Evolutionary conservation across 2,888 invertebrate genomes (phyloP).

Genomic region (Volucella zonaria): DNA sequence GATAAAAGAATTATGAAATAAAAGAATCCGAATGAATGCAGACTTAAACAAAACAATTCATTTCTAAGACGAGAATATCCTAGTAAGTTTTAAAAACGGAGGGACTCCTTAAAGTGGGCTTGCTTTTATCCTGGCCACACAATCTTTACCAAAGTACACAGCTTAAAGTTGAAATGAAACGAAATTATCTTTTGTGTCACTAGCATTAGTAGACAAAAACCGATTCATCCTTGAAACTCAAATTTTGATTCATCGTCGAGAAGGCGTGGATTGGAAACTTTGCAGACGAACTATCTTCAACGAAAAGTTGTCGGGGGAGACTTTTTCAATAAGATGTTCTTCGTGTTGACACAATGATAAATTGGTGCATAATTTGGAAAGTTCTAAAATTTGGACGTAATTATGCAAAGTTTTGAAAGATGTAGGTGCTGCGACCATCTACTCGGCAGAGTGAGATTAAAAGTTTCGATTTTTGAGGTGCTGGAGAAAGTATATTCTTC

Average conservation of each 20-base stretch:
- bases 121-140: not conserved
- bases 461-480: no score
- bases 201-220: not conserved
- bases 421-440: no score
- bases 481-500: no score
- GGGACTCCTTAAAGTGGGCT: not conserved
- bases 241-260: constrained; percentile 27
- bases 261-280: constrained; percentile 14
- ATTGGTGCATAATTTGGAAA: not conserved
- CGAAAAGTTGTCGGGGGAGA: constrained; percentile 7
- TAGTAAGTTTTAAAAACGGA: not conserved
- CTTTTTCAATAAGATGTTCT: not conserved
- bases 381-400: no score
- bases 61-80: not conserved
- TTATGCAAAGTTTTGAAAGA: no score
- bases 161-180: constrained; percentile 3
- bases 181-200: constrained; percentile 1
- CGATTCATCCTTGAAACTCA: not conserved
- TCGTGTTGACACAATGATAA: constrained; percentile 1
- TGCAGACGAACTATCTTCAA: constrained; percentile 2
- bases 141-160: not conserved
- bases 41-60: not conserved
- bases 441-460: no score
- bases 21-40: not conserved
- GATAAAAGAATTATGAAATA: not conserved